Percentiles rank a stretch among this genome's conserved stretches.
Evolutionary conservation across 2,797 vertebrate genomes (phyloP).

Genomic region (Bryconaethiops microstoma): DNA sequence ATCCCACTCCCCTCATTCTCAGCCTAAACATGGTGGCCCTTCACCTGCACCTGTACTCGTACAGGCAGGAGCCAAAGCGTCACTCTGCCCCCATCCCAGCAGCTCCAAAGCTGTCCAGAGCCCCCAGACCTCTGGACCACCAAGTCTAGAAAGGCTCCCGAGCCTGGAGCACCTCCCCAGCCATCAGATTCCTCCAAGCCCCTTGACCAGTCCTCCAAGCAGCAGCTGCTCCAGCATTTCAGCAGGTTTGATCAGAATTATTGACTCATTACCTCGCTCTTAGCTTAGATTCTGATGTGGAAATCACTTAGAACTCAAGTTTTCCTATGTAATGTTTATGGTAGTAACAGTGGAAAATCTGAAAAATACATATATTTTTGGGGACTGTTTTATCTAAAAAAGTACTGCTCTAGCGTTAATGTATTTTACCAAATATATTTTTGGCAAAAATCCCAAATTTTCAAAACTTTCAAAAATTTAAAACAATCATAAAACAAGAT

Average conservation of each 20-base stretch:
- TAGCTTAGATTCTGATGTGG: not conserved
- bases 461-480: too few species aligned
- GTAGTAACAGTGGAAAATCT: too few species aligned
- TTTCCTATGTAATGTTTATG: too few species aligned
- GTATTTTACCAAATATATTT: too few species aligned
- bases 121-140: not conserved
- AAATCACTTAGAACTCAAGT: too few species aligned
- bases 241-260: not conserved
- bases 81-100: not conserved
- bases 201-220: constrained; percentile 11
- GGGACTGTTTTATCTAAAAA: too few species aligned
- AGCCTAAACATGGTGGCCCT: constrained; percentile 12
- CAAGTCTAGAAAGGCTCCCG: not conserved
- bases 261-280: not conserved
- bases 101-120: constrained; percentile 4
- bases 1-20: not conserved
- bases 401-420: too few species aligned
- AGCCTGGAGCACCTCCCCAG: not conserved
- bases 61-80: not conserved
- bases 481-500: too few species aligned
- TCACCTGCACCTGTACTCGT: not conserved
- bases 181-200: not conserved
- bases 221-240: constrained; percentile 4
- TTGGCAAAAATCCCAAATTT: too few species aligned
- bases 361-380: too few species aligned